Evolutionary conservation across 2,797 vertebrate genomes (phyloP), one percentile per base, ranked within the genome.

Genomic region (Arnoldichthys spilopterus): DNA sequence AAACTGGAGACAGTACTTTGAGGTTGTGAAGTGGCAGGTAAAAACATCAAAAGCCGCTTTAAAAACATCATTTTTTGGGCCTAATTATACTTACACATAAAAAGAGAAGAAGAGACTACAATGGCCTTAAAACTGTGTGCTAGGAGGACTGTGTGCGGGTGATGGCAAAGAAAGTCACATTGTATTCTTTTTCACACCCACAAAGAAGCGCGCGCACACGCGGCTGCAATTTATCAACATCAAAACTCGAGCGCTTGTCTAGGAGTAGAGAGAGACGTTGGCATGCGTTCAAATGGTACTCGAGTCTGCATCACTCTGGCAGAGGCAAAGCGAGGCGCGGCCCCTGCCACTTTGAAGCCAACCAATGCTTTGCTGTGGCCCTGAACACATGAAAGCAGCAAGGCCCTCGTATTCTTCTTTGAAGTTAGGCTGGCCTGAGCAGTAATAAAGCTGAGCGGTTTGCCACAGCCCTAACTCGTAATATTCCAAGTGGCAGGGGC

Each of bases 371-470:
- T 30, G 56, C 61, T 22, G 80, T 11, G 7, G 71, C 70, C 45
- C 76, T 20, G 63, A 61, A 79, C 64, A 76, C 72, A 84, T 84
- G 80, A 86, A 86, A 86, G 85, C 72, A 76, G 64, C 20, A 32
- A 37, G 43, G 59, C 72, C 37, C 74, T 72, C 74, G 26, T 56
- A 59, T 6, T 34, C 58, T 20, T 74, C 79, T 86, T 86, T 86
- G 83, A 86, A 84, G 83, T 79, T 76, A 43, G 74, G 40, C 51
- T 40, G 24, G 64, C 43, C 66, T 34, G 40, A 74, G 43, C 28
- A 32, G 28, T 51, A 24, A 68, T 78, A 49, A 72, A 58, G 45
- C 24, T 37, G 22, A 22, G 6, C 58, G n/a, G 56, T 13, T 70
- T 70, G 62, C n/a, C 5, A 22, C 59, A 40, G 53, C 51, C 43